Conservation (phyloP, 2,888 invertebrate genomes). For the Acronicta leporina region DNA sequence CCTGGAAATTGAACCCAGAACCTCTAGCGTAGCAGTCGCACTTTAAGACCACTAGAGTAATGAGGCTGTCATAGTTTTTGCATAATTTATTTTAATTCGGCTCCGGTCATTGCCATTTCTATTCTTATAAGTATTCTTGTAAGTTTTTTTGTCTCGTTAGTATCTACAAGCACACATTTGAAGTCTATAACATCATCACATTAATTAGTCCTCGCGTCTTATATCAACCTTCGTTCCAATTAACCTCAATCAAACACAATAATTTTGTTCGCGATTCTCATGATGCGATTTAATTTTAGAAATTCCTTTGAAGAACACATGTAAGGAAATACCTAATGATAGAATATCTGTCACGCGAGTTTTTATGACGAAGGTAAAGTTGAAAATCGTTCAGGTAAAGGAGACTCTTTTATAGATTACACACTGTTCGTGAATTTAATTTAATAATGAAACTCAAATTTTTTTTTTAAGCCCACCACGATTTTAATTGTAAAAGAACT, state of each 20-base stretch:
- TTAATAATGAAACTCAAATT: no score
- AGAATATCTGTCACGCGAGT: constrained; percentile 11
- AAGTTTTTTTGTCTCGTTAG: no score
- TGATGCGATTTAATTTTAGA: constrained; percentile 36
- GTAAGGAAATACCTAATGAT: background rate
- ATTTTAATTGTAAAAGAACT: no score
- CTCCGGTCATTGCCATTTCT: background rate
- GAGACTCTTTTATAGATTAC: background rate
- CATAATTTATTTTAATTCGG: background rate
- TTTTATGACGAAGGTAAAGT: background rate
- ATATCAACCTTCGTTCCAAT: constrained; percentile 74
- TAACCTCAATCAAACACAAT: constrained; percentile 69
- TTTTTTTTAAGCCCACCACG: no score
- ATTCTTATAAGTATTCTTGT: background rate
- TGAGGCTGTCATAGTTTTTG: no score
- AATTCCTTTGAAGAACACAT: constrained; percentile 17
- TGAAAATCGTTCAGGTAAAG: background rate
- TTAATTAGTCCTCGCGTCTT: constrained; percentile 62
- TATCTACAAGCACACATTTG: constrained; percentile 19
- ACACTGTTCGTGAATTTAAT: no score
- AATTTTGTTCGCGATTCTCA: constrained; percentile 33
- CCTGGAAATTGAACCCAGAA: no score
- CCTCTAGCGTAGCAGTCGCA: no score
- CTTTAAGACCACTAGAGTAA: no score
- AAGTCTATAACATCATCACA: constrained; percentile 52